These are phyloP conservation scores for Ectemnius lituratus DNA, from an alignment of 2,888 invertebrate genomes.

Conservation along the genomic window DNA sequence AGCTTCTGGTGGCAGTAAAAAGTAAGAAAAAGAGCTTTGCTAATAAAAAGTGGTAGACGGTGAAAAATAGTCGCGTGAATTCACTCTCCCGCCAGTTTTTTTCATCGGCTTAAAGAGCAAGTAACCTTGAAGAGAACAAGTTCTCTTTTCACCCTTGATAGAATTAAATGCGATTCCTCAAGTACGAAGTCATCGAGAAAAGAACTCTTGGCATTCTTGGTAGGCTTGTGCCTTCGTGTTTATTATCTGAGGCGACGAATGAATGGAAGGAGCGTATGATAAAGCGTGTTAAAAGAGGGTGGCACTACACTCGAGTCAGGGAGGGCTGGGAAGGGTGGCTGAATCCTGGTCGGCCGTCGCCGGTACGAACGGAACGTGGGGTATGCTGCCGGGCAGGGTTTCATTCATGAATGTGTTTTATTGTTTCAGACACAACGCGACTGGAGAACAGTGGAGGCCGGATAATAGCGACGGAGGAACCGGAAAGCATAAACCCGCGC, in stretches of 20 bases:
- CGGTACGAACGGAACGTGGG: constrained; percentile 41
- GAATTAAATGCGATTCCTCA: constrained; percentile 31
- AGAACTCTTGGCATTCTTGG: constrained; percentile 48
- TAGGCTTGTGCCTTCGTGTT: constrained; percentile 51
- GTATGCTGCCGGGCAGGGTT: constrained; percentile 58
- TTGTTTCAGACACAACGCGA: constrained; percentile 72
- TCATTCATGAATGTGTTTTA: constrained; percentile 76
- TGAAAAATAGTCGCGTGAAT: no score
- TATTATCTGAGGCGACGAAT: constrained; percentile 66
- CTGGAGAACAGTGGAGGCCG: constrained; percentile 66
- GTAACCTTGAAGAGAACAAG: constrained; percentile 32
- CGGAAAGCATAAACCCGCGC: constrained; percentile 74
- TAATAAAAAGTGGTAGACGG: background rate
- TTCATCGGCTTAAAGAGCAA: constrained; percentile 27
- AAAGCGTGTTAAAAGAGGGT: constrained; percentile 69
- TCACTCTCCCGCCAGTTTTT: no score
- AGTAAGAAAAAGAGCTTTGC: background rate
- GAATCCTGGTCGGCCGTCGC: constrained; percentile 39
- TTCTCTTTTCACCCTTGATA: constrained; percentile 35
- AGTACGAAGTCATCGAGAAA: constrained; percentile 48
- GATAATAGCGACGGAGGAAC: constrained; percentile 72
- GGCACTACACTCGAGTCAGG: constrained; percentile 40
- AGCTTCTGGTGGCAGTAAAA: background rate
- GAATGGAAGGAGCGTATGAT: constrained; percentile 66
- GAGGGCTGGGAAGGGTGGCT: constrained; percentile 50